Base-by-base conservation (phyloP, 2,113 vertebrate species). In the Butorides virescens region DNA sequence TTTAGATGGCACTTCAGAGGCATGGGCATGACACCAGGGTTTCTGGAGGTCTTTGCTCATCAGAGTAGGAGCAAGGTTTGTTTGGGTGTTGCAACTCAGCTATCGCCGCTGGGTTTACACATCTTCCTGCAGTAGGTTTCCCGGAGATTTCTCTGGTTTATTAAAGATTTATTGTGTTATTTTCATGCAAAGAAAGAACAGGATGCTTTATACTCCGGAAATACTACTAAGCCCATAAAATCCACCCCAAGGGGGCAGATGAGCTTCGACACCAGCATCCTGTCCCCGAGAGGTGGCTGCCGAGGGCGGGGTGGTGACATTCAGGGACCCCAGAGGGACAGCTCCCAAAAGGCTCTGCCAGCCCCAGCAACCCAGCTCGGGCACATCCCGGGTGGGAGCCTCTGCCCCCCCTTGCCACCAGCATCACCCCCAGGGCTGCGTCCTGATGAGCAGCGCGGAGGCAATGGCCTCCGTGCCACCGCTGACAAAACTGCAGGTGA, bases 251-350 rank as follows among this genome's bases (percentile, higher is more conserved):
- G 2, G 0, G n/a, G n/a, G 30, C 56, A 71, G 42, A 56, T 27
- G 88, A 78, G 42, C 56, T 56, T 84, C 7, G 2, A 37, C 59
- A 47, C 19, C 46, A 61, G 37, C 59, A 55, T 53, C 67, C 67
- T 26, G 6, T 47, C 82, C 61, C 29, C 18, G 14, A n/a, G 61
- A 59, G 20, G 37, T 11, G 67, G 27, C 50, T 79, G 59, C 34
- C 1, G 1, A 32, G 29, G 39, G 6, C 4, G 9, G 18, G 14
- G 29, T 4, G 32, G 4, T n/a, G 13, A 52, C 53, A 16, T 4
- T 7, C 7, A 34, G 36, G 37, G 44, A 66, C 27, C 44, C 36
- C 5, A 0, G 2, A 10, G 13, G 10, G 23, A 39, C 7, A 15
- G 20, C 9, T 62, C 16, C 56, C n/a, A 27, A 55, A 75, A 55